phyloP scores from a whole-genome alignment of 2,797 vertebrate species.

The Malurus leucopterus region DNA sequence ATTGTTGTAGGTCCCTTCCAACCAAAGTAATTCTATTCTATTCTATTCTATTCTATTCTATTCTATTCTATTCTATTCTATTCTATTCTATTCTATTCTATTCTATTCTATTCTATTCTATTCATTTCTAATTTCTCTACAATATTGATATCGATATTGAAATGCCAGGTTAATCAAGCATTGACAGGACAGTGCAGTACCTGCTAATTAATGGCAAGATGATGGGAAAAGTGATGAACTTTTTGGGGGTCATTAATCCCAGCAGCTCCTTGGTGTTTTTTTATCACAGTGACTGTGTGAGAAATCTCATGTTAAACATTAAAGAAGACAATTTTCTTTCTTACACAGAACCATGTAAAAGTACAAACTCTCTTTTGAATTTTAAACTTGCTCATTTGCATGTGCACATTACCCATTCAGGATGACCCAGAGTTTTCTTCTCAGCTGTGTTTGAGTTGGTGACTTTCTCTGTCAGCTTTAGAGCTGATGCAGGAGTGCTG shows the following conservation, averaged over 20 bases:
- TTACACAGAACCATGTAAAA: background rate
- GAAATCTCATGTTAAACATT: background rate
- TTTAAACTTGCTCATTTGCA: background rate
- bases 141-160: background rate
- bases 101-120: background rate
- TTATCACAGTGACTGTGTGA: background rate
- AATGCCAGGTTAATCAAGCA: background rate
- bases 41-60: background rate
- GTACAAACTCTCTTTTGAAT: background rate
- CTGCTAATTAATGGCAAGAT: background rate
- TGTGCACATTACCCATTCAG: too few relatives aligned
- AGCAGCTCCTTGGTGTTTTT: background rate
- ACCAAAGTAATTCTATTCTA: too few relatives aligned
- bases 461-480: background rate
- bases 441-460: background rate
- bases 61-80: background rate
- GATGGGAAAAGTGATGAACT: background rate
- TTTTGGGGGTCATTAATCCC: background rate
- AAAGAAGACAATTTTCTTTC: background rate
- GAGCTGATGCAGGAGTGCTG: background rate
- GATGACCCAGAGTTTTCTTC: background rate
- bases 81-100: background rate
- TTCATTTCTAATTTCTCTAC: background rate
- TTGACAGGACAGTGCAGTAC: background rate
- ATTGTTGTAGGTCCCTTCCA: background rate